Evolutionary conservation across 1,140 invertebrate species (phyloP), one percentile per base, ranked within the genome.

Genomic region (Bombus difficillimus): DNA sequence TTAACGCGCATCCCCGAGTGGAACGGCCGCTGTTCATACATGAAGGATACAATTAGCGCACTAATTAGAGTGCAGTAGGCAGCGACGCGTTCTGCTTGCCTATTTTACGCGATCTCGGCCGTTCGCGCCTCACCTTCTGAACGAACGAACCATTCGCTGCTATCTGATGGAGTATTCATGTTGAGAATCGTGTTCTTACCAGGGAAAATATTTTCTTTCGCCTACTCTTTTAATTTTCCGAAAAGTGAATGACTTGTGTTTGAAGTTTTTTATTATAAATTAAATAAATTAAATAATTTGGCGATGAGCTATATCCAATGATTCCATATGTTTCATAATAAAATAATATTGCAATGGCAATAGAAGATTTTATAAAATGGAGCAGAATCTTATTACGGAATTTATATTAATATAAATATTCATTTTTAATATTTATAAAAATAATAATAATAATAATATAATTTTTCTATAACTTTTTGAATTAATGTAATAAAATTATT

Each of bases 11-110:
- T 72, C 81, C 28, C 62, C 37, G 83, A 79, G 88, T 84, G 88
- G 85, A 90, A 89, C 81, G 85, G 68, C 82, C 83, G 43, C 88
- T 69, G 88, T 85, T 89, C 84, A 88, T 86, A 88, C 88, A 88
- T 86, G 80, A 82, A 88, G 86, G 87, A 88, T 89, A 84, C 76
- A 89, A 89, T 89, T 89, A 89, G 57, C 39, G 57, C 64, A 34
- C 62, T 89, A 88, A 89, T 89, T 88, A 89, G 69, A 76, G 81
- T 59, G 85, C 64, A 43, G 32, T 77, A 74, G 22, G 72, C 64
- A 80, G n/a, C 43, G 81, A 47, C 81, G 80, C 69, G 57, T 81
- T 76, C 34, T 87, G 71, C 25, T 84, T 72, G 32, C 66, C 75
- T 83, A 68, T 83, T 89, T 83, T 72, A 66, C 64, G 4, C 37